Percentiles rank a stretch among this genome's conserved stretches.
phyloP scores from a whole-genome alignment of 2,888 invertebrate species.

The Heteromurus nitidus region DNA sequence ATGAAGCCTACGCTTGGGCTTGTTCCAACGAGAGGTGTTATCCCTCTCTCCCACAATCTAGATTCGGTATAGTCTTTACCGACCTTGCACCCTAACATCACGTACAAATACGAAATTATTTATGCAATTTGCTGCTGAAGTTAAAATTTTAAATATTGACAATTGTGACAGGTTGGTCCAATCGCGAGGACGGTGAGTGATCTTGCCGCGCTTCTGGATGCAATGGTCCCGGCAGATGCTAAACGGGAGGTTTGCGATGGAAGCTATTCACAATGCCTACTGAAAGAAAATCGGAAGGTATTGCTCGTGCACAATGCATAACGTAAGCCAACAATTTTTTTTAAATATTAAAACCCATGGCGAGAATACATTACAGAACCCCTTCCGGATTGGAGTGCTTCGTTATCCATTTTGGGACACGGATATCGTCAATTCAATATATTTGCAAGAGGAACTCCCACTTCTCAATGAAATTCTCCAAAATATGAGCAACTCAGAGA shows the following conservation, averaged over 20 bases:
- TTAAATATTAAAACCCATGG: neutral
- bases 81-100: too few relatives aligned
- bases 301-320: neutral
- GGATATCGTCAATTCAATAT: neutral
- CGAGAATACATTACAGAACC: slow-evolving; percentile 14
- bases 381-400: slow-evolving; percentile 42
- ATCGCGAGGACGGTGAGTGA: slow-evolving; percentile 57
- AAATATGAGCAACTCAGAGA: neutral
- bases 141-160: neutral
- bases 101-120: too few relatives aligned
- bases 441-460: slow-evolving; percentile 20
- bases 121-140: too few relatives aligned
- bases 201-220: slow-evolving; percentile 43
- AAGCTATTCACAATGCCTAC: slow-evolving; percentile 24
- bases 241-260: neutral
- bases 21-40: slow-evolving; percentile 55
- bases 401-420: slow-evolving; percentile 51
- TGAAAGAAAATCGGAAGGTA: neutral
- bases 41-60: slow-evolving; percentile 60
- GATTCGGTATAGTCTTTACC: slow-evolving; percentile 56
- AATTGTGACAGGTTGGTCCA: slow-evolving; percentile 54
- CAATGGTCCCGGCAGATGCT: neutral
- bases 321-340: neutral
- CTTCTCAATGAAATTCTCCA: slow-evolving; percentile 5
- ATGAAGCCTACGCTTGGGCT: slow-evolving; percentile 54